Percentiles rank a stretch among this genome's conserved stretches.
Evolutionary conservation across 2,797 vertebrate genomes (phyloP).

Genomic region (Megaceryle alcyon): DNA sequence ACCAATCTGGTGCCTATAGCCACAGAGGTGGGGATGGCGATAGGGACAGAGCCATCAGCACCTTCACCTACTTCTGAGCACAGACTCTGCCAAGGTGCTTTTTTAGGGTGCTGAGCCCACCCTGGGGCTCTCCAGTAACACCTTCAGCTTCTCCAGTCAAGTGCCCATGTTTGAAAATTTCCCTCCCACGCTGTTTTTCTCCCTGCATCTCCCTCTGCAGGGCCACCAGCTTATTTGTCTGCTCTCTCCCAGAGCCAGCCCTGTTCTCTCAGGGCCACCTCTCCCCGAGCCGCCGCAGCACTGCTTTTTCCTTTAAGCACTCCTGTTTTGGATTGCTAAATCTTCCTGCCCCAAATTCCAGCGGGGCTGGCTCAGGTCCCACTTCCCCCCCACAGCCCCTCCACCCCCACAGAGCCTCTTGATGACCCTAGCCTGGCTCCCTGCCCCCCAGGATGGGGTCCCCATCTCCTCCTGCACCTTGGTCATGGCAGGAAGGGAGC

Average conservation of each 20-base stretch:
- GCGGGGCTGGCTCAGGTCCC: neutral
- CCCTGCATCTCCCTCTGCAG: neutral
- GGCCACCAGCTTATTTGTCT: neutral
- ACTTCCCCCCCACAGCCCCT: neutral
- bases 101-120: neutral
- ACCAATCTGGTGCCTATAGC: rapidly evolving
- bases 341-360: conserved; percentile 38
- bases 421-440: neutral
- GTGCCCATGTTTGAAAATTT: neutral
- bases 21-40: neutral
- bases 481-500: neutral
- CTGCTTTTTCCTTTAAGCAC: conserved; percentile 12
- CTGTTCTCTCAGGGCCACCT: neutral
- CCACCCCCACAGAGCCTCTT: neutral
- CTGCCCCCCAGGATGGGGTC: rapidly evolving
- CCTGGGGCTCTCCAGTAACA: neutral
- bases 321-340: conserved; percentile 12
- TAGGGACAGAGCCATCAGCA: neutral
- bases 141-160: conserved; percentile 36
- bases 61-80: neutral
- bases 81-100: neutral
- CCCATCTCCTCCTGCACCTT: neutral
- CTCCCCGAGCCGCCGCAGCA: neutral
- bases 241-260: neutral
- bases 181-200: neutral